Evolutionary conservation across 2,113 vertebrate species (phyloP).

Genomic region (Pollachius pollachius): DNA sequence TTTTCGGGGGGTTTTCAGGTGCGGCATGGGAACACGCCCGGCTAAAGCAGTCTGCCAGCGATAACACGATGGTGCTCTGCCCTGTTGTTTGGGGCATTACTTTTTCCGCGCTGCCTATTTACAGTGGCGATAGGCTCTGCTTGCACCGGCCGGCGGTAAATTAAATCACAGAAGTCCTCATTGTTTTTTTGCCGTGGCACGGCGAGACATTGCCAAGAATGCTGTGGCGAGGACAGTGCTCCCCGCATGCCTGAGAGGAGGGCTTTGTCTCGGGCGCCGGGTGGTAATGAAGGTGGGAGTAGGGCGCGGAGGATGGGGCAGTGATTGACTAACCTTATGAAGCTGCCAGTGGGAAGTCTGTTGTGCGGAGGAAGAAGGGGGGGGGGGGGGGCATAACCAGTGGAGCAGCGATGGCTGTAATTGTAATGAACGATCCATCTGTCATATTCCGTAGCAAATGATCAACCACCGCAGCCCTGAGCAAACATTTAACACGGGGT

Average conservation of each 20-base stretch:
- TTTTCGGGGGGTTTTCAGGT: too few relatives aligned
- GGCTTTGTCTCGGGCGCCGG: constrained; percentile 22
- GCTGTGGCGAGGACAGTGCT: constrained; percentile 6
- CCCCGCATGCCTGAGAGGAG: constrained; percentile 8
- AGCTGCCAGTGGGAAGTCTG: constrained; percentile 46
- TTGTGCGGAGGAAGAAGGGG: constrained; percentile 17
- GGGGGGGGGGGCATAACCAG: constrained; percentile 44
- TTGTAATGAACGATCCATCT: constrained; percentile 67
- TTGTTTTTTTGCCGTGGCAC: constrained; percentile 18
- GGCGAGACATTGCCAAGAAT: constrained; percentile 9
- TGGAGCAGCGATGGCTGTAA: constrained; percentile 57
- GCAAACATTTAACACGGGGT: constrained; percentile 64
- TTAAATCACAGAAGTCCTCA: constrained; percentile 31
- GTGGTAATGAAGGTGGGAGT: constrained; percentile 21
- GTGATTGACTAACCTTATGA: constrained; percentile 51
- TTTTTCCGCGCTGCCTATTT: too few relatives aligned
- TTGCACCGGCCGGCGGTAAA: not conserved
- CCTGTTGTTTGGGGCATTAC: too few relatives aligned
- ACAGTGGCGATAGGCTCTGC: too few relatives aligned
- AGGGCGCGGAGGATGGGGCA: constrained; percentile 2
- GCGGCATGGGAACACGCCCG: too few relatives aligned
- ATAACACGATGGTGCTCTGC: too few relatives aligned
- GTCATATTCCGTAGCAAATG: constrained; percentile 68
- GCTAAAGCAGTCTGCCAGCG: too few relatives aligned
- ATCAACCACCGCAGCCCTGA: constrained; percentile 57